Evolutionary conservation across 2,113 vertebrate species (phyloP), one percentile per base, ranked within the genome.

Genomic region (Chionomys nivalis): DNA sequence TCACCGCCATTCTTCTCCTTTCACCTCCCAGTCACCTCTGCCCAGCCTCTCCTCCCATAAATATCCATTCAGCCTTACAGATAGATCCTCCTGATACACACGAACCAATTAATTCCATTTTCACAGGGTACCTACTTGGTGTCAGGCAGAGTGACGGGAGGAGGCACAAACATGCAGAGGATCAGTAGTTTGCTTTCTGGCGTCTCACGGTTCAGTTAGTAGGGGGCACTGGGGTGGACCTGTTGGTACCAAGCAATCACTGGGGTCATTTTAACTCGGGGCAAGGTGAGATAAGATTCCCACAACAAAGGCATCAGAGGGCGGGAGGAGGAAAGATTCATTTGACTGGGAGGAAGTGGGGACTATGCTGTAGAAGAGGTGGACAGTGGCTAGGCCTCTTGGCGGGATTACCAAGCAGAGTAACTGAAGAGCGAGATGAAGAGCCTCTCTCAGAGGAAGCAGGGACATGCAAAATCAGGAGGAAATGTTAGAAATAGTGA

Each of bases 21-120:
- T 97, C 94, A 95, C 96, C 96, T 98, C 93, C 94, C 94, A 49
- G 90, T 98, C 96, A 97, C 96, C 96, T 97, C 92, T 95, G 94
- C 52, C 94, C 61, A 78, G 87, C 58, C 78, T 94, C 89, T 92
- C 87, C 68, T 44, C 93, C 87, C 97, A 96, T 97, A 97, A 97
- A 97, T 97, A 97, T 98, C 95, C 85, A 96, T 96, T 96, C 92
- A 87, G 23, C 86, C 39, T 92, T 92, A 91, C 95, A 91, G 90
- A 91, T 68, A 94, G 94, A 93, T 93, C 90, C 96, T 95, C 91
- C 94, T 58, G 97, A 96, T 92, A 95, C 86, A 92, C 58, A 76
- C 96, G 86, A 73, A 76, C 88, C 72, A 90, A 94, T 97, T 96
- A 93, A 96, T 96, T 93, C 78, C 70, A 66, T 92, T 96, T 96